phyloP scores from a whole-genome alignment of 2,113 vertebrate species.

The Indicator maculatus region DNA sequence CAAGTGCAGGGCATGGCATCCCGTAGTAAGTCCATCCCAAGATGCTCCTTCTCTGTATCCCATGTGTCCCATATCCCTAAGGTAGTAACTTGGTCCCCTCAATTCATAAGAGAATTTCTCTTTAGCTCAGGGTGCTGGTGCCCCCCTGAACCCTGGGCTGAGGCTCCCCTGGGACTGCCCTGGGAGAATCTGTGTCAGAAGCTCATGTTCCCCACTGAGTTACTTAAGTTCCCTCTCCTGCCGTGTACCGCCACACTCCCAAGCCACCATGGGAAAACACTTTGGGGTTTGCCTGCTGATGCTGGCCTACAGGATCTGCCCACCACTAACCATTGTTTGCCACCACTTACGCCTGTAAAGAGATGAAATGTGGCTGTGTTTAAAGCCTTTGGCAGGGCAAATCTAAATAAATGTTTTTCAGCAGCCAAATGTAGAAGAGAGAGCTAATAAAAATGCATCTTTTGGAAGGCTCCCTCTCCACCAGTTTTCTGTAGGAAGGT shows the following conservation, averaged over 20 bases:
- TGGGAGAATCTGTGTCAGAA: fast-evolving
- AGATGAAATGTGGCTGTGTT: background rate
- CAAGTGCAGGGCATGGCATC: background rate
- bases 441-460: conserved; percentile 47
- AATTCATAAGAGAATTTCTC: background rate
- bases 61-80: background rate
- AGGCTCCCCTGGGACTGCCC: background rate
- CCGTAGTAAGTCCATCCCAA: background rate
- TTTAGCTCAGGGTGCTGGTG: background rate
- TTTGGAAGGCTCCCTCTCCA: conserved; percentile 10
- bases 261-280: background rate
- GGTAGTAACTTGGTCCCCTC: background rate
- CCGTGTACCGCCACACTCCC: background rate
- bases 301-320: background rate
- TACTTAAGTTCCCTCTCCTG: background rate
- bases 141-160: background rate
- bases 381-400: conserved; percentile 32
- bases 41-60: background rate
- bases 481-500: background rate
- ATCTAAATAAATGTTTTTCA: conserved; percentile 46
- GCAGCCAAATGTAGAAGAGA: background rate
- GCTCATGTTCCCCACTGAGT: fast-evolving
- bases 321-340: background rate
- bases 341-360: background rate
- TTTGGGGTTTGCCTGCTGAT: background rate